Evolutionary conservation across 1,140 invertebrate species (phyloP).

Genomic region (Drosophila sp.): DNA sequence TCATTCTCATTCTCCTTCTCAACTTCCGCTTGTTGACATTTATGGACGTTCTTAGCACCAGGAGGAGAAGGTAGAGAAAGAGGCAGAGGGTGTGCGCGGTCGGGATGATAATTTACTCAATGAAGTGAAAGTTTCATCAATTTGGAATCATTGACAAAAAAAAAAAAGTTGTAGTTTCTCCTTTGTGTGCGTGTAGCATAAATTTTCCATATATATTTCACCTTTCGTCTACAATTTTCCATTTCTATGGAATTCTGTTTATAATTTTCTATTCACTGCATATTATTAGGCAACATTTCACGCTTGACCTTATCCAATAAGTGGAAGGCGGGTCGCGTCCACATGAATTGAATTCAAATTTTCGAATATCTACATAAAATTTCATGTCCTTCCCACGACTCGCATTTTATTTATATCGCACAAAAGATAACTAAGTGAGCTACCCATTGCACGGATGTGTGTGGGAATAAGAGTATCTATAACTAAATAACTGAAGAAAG

Average conservation of each 20-base stretch:
- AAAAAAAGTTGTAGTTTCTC: constrained; percentile 5
- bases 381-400: neutral
- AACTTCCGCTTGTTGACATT: constrained; percentile 28
- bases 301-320: neutral
- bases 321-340: too few relatives aligned
- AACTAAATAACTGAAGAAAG: constrained; percentile 11
- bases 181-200: neutral
- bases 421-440: constrained; percentile 10
- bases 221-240: neutral
- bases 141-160: neutral
- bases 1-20: constrained; percentile 35
- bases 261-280: constrained; percentile 1
- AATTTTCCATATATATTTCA: neutral
- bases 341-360: constrained; percentile 2
- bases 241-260: constrained; percentile 2
- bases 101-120: constrained; percentile 1
- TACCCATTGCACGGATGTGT: neutral
- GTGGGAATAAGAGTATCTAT: neutral
- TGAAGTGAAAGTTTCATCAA: constrained; percentile 3
- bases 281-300: neutral
- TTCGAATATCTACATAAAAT: neutral
- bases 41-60: neutral
- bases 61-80: neutral
- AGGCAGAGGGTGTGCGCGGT: neutral
- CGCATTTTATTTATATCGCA: constrained; percentile 4